Base-by-base conservation (phyloP, 2,888 invertebrate species). In the Nomada ruficornis region DNA sequence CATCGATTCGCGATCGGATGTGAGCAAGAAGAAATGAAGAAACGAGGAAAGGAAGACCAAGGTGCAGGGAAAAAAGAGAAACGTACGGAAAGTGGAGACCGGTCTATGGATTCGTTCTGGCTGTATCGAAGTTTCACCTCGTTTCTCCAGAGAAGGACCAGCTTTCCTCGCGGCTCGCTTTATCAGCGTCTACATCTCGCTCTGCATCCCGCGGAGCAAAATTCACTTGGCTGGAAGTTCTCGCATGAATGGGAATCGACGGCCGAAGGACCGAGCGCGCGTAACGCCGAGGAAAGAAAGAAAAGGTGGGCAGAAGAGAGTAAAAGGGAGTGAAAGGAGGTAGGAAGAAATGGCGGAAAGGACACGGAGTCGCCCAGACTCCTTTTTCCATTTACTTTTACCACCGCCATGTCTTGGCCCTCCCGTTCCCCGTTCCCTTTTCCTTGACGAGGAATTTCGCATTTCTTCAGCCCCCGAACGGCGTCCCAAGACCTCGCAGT, bases 371-470 rank as follows among this genome's bases (percentile, higher is more conserved):
- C 54, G 64, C 44, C 76, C 70, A 65, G 69, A 57, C 44, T 86
- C 86, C 86, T 88, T 88, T 89, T 88, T 88, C 82, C 90, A 91
- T 91, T 92, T 92, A 91, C 91, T 91, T 91, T 89, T 88, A 67
- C 85, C 85, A 72, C 67, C 81, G 64, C 63, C 82, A 59, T 65
- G 36, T 36, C 36, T 36, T 36, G 36, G 63, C 69, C 54, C 26
- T 75, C 59, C 72, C 75, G 29, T 47, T 2, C 4, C 5, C 18
- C 55, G 13, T 15, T 72, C 59, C 47, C 74, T 50, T 67, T 72
- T 67, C 83, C 84, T 85, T 86, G 86, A 85, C 85, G 82, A 86
- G 86, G 89, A 91, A 92, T 91, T 90, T 89, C 90, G 89, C 91
- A 89, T 92, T 92, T 91, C 89, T 90, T 86, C 73, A 81, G 86